Base-by-base conservation (phyloP, 35 echinoderm and acorn worm species). In the Stichopus chloronotus region DNA sequence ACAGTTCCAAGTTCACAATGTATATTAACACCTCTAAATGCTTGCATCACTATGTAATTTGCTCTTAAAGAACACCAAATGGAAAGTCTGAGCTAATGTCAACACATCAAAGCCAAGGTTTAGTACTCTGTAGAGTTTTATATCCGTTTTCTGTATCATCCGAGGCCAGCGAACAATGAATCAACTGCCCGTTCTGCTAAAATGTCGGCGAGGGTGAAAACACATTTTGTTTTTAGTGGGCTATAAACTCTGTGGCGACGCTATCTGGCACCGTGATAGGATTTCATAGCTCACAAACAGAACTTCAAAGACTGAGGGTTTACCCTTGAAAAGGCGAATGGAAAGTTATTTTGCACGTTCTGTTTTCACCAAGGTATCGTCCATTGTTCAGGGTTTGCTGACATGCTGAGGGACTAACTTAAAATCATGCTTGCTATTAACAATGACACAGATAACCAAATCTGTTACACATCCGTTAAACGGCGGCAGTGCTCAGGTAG, bases 31-130 rank as follows among this genome's bases (percentile, higher is more conserved):
- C 54, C n/a, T 85, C 17, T 85, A 58, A 85, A 85, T 58, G 13
- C 57, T 85, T 85, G 82, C 82, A 58, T 85, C 82, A 85, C 82
- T 85, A 58, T 85, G 82, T 85, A 85, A 85, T 85, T 85, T 85
- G 82, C 82, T 85, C 82, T 85, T 85, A 85, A 85, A 23, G 82
- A 85, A 58, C 82, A 59, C 56, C 58, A 85, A 52, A 58, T 43
- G 69, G 55, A 85, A 58, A 85, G 82, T 59, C 55, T 16, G 82
- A 14, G 17, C 82, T 85, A 58, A 85, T 85, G 55, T 85, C 82
- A 58, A 85, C 82, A 85, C 82, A 12, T 58, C 82, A 85, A 56
- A 85, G 54, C 57, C 9, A 56, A 85, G 82, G 54, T 23, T 85
- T 23, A 10, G 13, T 74, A 7, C 69, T 74, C 69, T 21, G 1